Conservation (phyloP, 2,113 vertebrate genomes). For the Pithys albifrons region DNA sequence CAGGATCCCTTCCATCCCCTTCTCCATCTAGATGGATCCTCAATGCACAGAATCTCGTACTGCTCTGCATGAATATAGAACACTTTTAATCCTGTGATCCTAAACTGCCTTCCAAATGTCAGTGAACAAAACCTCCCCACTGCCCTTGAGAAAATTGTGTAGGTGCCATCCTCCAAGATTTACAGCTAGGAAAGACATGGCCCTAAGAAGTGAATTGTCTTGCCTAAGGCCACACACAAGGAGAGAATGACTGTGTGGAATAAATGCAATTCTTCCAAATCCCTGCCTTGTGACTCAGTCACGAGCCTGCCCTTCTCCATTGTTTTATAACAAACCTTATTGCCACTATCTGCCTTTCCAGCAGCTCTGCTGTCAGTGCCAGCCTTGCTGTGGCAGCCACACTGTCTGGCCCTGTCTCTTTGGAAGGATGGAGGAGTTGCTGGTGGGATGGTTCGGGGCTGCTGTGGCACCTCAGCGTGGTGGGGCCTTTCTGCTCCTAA, state of each 20-base stretch:
- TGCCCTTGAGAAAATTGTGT: neutral
- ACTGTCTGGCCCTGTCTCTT: neutral
- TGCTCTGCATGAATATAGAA: neutral
- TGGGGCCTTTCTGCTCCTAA: constrained; percentile 66
- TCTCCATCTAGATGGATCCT: neutral
- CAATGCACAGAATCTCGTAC: neutral
- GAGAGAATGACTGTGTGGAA: neutral
- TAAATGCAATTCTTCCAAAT: constrained; percentile 20
- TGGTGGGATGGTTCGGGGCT: neutral
- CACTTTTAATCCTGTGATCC: neutral
- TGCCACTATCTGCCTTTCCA: constrained; percentile 26
- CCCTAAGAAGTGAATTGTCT: neutral
- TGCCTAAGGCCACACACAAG: neutral
- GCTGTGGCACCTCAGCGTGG: constrained; percentile 31
- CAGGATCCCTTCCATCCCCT: neutral
- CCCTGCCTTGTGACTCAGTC: constrained; percentile 17
- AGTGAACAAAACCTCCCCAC: neutral
- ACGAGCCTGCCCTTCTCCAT: constrained; percentile 16
- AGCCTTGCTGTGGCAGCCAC: neutral
- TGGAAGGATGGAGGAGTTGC: neutral
- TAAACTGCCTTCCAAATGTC: neutral
- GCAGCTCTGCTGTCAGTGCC: constrained; percentile 25
- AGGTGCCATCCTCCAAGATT: neutral
- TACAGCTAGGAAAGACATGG: neutral
- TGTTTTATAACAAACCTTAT: constrained; percentile 34